phyloP scores from a whole-genome alignment of 2,888 invertebrate species.

The Serrognathus titanus region DNA sequence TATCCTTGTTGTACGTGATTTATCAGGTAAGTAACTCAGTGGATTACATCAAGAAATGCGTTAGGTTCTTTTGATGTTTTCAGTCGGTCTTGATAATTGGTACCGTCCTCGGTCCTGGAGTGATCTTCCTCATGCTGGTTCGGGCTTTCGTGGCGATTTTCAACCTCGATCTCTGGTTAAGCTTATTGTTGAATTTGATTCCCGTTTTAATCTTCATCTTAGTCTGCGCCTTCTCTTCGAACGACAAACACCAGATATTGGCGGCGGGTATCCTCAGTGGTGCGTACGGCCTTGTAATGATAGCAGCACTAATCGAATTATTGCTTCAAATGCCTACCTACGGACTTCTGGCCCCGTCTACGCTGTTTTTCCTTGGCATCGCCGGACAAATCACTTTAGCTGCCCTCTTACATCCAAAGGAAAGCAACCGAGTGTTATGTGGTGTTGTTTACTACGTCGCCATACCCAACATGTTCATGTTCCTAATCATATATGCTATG shows the following conservation, averaged over 20 bases:
- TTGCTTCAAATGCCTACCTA: conserved; percentile 74
- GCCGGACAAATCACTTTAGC: conserved; percentile 64
- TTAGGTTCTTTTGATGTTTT: conserved; percentile 51
- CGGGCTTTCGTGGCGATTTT: conserved; percentile 79
- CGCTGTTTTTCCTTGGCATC: conserved; percentile 75
- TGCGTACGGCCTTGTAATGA: conserved; percentile 80
- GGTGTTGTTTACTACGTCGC: conserved; percentile 82
- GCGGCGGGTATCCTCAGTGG: conserved; percentile 74
- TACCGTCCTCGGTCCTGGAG: conserved; percentile 77
- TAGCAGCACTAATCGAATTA: conserved; percentile 79
- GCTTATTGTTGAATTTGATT: conserved; percentile 63
- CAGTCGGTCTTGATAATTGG: conserved; percentile 68
- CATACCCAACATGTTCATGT: conserved; percentile 92
- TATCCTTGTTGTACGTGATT: conserved; percentile 74
- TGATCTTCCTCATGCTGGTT: conserved; percentile 78
- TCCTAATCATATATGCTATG: conserved; percentile 86
- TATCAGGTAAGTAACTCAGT: conserved; percentile 58
- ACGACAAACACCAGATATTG: conserved; percentile 46
- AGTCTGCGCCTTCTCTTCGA: conserved; percentile 65
- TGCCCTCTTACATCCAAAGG: conserved; percentile 74
- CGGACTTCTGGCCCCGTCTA: conserved; percentile 77
- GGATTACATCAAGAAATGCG: conserved; percentile 20
- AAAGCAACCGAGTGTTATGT: conserved; percentile 69
- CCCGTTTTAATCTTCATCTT: conserved; percentile 65
- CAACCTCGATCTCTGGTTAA: conserved; percentile 64